Evolutionary conservation across 1,140 invertebrate species (phyloP).

Genomic region (Lamellibrachia luymesi): DNA sequence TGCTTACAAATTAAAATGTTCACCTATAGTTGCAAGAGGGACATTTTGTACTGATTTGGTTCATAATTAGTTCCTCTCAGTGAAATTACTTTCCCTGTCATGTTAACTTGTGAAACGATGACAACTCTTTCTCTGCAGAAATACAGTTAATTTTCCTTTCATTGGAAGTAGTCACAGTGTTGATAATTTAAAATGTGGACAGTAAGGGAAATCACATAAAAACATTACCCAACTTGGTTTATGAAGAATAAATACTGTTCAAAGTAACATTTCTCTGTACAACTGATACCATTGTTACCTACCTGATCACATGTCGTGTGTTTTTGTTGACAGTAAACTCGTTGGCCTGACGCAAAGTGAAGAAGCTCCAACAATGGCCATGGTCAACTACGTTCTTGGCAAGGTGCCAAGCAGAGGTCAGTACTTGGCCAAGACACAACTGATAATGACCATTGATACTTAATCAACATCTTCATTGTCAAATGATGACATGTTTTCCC

Average conservation of each 20-base stretch:
- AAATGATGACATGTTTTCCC: neutral
- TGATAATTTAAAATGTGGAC: neutral
- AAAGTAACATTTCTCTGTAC: neutral
- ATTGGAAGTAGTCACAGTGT: too few species aligned
- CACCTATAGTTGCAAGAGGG: neutral
- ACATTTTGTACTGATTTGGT: neutral
- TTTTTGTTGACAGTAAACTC: neutral
- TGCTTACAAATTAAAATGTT: neutral
- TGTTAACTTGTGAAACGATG: too few species aligned
- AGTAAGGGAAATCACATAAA: neutral
- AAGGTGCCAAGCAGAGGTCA: constrained; percentile 28
- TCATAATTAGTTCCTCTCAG: neutral
- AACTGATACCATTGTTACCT: neutral
- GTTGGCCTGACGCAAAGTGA: neutral
- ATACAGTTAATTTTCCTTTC: neutral
- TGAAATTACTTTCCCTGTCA: neutral
- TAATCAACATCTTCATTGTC: neutral
- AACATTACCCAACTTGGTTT: neutral
- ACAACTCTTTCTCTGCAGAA: neutral
- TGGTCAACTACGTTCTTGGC: constrained; percentile 18
- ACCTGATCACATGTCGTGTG: neutral
- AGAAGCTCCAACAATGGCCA: neutral
- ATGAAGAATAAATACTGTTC: neutral
- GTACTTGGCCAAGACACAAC: neutral
- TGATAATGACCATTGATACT: neutral